A percentile compares a stretch with the other conserved stretches of the same genome.
These are phyloP conservation scores for Drosophila melanogaster DNA, from an alignment of 1,140 invertebrate species.

Conservation along the genomic window DNA sequence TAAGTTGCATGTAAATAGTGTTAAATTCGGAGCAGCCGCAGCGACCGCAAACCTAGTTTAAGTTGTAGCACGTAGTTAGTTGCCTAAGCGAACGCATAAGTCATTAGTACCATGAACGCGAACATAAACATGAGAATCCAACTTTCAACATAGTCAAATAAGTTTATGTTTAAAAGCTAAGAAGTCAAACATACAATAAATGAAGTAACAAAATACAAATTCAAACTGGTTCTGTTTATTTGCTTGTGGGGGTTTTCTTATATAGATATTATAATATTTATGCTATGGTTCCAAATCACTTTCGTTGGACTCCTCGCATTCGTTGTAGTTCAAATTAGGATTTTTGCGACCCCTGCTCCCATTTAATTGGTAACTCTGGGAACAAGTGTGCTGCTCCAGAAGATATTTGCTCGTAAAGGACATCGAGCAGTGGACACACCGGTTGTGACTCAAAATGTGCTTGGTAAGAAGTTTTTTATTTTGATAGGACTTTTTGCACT, in stretches of 20 bases:
- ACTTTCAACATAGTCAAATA: constrained; percentile 70
- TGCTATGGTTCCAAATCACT: not conserved
- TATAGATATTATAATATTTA: not conserved
- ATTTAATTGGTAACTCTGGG: not conserved
- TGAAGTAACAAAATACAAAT: constrained; percentile 11
- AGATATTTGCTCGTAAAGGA: not conserved
- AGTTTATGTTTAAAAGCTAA: constrained; percentile 58
- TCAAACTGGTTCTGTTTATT: not conserved
- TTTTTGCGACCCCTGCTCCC: not conserved
- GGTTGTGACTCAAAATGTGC: not conserved
- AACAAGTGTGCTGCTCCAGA: not conserved
- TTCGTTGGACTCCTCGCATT: not conserved
- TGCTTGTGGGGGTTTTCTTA: not conserved
- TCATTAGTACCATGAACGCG: constrained; percentile 59
- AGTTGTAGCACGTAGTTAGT: constrained; percentile 38
- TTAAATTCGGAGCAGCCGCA: constrained; percentile 42
- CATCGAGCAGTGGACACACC: not conserved
- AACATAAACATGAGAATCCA: constrained; percentile 37
- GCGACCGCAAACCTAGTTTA: constrained; percentile 38
- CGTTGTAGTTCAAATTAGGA: not conserved
- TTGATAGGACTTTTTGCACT: not conserved
- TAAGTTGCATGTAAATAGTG: constrained; percentile 73
- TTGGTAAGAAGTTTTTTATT: not conserved
- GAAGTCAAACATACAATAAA: constrained; percentile 53
- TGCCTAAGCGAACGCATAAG: constrained; percentile 57